These are phyloP conservation scores for Formica exsecta DNA, from an alignment of 1,140 invertebrate genomes.

Conservation along the genomic window DNA sequence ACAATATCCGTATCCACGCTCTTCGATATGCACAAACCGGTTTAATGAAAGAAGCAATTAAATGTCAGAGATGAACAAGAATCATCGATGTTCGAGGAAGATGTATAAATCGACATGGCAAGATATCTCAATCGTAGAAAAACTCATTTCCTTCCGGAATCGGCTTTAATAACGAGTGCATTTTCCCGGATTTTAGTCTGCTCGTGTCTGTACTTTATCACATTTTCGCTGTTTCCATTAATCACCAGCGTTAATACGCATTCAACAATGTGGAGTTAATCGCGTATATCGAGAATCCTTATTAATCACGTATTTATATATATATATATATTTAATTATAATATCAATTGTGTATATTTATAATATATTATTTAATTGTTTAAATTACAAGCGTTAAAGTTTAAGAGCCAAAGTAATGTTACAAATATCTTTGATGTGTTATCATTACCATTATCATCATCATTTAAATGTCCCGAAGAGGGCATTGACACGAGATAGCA, in stretches of 20 bases:
- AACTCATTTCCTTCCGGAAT: conserved; percentile 37
- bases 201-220: background rate
- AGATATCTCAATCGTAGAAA: background rate
- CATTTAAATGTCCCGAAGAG: background rate
- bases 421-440: background rate
- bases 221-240: background rate
- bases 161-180: background rate
- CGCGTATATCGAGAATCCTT: background rate
- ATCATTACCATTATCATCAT: background rate
- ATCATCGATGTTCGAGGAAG: conserved; percentile 35
- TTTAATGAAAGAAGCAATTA: conserved; percentile 41
- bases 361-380: background rate
- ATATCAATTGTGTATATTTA: background rate
- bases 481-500: conserved; percentile 7
- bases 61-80: conserved; percentile 31
- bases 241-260: background rate
- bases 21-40: conserved; percentile 45
- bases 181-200: conserved; percentile 5
- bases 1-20: conserved; percentile 13
- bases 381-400: background rate
- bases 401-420: background rate
- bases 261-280: background rate
- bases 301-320: background rate
- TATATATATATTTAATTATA: background rate
- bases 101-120: conserved; percentile 38